These are phyloP conservation scores for Boloria euphrosyne DNA, from an alignment of 2,888 invertebrate genomes.

Conservation along the genomic window DNA sequence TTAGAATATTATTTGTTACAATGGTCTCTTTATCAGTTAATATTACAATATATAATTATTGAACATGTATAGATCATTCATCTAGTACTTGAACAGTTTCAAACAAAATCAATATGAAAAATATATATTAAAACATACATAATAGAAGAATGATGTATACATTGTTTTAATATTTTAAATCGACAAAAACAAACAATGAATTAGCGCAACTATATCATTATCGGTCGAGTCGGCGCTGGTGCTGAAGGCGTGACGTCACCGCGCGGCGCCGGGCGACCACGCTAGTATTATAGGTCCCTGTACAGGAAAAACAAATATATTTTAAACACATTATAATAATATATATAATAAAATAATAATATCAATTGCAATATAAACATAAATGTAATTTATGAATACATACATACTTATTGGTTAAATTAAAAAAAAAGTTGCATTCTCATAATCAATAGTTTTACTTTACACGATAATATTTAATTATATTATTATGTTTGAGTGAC, in stretches of 20 bases:
- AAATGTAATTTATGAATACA: too few relatives aligned
- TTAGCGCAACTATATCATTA: constrained; percentile 13
- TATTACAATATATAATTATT: not conserved
- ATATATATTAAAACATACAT: not conserved
- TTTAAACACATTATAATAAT: too few relatives aligned
- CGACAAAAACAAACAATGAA: constrained; percentile 1
- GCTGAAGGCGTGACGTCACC: constrained; percentile 8
- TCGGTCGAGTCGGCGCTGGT: constrained; percentile 3
- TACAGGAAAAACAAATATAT: not conserved
- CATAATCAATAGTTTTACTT: too few relatives aligned
- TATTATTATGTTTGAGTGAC: too few relatives aligned
- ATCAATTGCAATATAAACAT: too few relatives aligned
- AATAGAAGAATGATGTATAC: constrained; percentile 2
- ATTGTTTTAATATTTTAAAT: not conserved
- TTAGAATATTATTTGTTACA: too few relatives aligned
- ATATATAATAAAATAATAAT: too few relatives aligned
- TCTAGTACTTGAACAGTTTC: not conserved
- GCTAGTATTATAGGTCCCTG: constrained; percentile 41
- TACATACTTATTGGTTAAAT: too few relatives aligned
- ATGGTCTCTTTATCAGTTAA: too few relatives aligned
- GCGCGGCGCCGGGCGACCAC: constrained; percentile 25
- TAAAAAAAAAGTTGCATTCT: too few relatives aligned
- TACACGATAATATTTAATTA: too few relatives aligned
- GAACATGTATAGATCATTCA: constrained; percentile 1
- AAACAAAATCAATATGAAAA: not conserved